Percentiles rank a stretch among this genome's conserved stretches.
phyloP scores from a whole-genome alignment of 2,113 vertebrate species.

The Falco punctatus region DNA sequence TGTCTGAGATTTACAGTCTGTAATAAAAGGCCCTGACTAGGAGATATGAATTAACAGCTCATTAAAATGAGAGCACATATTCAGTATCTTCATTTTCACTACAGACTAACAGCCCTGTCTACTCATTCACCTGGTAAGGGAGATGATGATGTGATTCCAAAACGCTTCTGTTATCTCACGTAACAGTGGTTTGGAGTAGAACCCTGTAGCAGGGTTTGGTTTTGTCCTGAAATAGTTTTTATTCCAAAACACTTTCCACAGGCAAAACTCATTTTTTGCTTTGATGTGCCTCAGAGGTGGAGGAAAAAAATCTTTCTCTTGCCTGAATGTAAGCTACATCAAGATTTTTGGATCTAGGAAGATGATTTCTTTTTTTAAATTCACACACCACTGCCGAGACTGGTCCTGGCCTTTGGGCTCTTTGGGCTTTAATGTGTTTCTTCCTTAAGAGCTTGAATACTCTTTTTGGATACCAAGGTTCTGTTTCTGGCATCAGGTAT shows the following conservation, averaged over 20 bases:
- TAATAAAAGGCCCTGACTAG: slow-evolving; percentile 73
- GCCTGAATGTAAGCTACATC: neutral
- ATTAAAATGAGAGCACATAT: slow-evolving; percentile 62
- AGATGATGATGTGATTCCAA: neutral
- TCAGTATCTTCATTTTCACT: neutral
- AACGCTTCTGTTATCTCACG: neutral
- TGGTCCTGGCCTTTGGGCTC: neutral
- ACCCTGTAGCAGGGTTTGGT: neutral
- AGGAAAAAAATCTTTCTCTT: neutral
- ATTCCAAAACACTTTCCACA: neutral
- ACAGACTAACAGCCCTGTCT: neutral
- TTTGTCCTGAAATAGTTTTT: neutral
- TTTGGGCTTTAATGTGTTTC: neutral
- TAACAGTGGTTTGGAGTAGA: neutral
- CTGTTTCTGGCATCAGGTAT: neutral
- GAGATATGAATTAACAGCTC: slow-evolving; percentile 74
- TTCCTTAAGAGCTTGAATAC: neutral
- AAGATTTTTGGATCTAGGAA: neutral
- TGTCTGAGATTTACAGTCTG: slow-evolving; percentile 74
- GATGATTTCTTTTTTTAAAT: too few relatives aligned
- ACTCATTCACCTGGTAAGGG: neutral
- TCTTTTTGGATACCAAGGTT: neutral
- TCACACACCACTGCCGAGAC: neutral
- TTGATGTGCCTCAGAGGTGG: neutral
- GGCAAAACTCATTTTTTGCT: neutral